Percentiles rank a stretch among this genome's conserved stretches.
These are phyloP conservation scores for Psephotus haematonotus DNA, from an alignment of 2,113 vertebrate species.

Conservation along the genomic window DNA sequence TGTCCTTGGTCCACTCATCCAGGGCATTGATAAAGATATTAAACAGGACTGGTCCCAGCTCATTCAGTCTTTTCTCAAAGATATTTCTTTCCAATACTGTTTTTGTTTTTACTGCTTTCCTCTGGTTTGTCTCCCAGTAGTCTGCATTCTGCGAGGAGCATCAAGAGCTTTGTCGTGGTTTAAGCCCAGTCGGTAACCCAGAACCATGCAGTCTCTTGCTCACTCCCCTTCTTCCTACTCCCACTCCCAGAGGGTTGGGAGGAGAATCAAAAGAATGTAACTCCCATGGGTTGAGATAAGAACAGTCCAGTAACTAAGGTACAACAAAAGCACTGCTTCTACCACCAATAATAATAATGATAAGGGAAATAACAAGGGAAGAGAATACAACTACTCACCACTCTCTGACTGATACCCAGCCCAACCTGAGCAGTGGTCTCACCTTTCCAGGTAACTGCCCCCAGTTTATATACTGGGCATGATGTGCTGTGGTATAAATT, in stretches of 20 bases:
- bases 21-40: neutral
- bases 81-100: neutral
- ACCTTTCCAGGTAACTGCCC: too few species aligned
- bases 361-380: too few species aligned
- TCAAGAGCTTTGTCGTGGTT: neutral
- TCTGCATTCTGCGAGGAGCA: neutral
- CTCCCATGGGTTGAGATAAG: neutral
- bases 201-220: neutral
- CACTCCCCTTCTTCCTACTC: neutral
- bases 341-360: too few species aligned
- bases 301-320: neutral
- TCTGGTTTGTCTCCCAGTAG: neutral
- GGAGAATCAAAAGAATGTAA: neutral
- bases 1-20: neutral
- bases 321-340: too few species aligned
- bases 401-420: accelerated
- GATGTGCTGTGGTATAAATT: too few species aligned
- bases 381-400: too few species aligned
- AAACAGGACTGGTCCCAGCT: neutral
- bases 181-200: neutral
- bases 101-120: neutral
- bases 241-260: neutral
- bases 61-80: neutral
- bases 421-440: too few species aligned
- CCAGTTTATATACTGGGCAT: too few species aligned